Percentiles rank a stretch among this genome's conserved stretches.
Conservation (phyloP, 2,113 vertebrate species). For the Megalops atlanticus region DNA sequence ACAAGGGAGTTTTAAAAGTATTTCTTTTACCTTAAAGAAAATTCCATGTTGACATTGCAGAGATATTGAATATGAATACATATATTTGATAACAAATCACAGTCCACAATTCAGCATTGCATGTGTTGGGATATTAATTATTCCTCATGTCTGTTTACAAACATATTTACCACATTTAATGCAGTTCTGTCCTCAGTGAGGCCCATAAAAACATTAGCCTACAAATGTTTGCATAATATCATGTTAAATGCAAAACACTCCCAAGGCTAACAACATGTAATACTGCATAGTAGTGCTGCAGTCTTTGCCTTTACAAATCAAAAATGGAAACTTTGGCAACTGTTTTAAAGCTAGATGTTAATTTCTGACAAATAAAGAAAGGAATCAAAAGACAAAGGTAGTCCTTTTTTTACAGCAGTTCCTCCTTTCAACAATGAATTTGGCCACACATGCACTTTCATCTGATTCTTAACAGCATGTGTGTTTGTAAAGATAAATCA, state of each 20-base stretch:
- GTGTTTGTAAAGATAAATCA: neutral
- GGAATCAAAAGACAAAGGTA: neutral
- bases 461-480: neutral
- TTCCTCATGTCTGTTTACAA: neutral
- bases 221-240: neutral
- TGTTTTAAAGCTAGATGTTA: neutral
- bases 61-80: neutral
- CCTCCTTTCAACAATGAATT: neutral
- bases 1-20: neutral
- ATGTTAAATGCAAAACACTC: neutral
- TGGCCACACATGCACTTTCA: neutral
- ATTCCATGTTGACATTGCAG: neutral
- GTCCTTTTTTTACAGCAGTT: neutral
- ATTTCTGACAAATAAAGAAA: neutral
- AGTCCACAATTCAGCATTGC: neutral
- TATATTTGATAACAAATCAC: neutral
- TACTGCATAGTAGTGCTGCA: neutral
- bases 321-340: neutral
- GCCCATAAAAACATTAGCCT: neutral
- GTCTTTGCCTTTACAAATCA: neutral
- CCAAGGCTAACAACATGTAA: neutral
- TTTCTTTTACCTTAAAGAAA: neutral
- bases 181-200: neutral
- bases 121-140: neutral
- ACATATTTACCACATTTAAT: neutral